Evolutionary conservation across 2,797 vertebrate genomes (phyloP).

Genomic region (Lithobates sylvaticus): DNA sequence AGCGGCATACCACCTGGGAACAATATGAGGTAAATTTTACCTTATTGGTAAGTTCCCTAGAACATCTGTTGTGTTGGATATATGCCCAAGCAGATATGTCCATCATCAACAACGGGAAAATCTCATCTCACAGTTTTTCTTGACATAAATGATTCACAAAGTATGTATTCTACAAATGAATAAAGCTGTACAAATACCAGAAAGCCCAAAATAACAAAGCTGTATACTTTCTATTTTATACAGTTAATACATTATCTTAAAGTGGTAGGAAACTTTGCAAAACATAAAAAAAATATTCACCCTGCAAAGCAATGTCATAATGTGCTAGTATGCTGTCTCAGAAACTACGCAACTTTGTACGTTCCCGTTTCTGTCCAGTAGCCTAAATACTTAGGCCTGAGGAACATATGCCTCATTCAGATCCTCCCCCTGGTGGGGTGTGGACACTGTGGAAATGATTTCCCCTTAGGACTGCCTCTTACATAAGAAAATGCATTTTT

Average conservation of each 20-base stretch:
- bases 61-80: slow-evolving; percentile 58
- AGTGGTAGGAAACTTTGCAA: background rate
- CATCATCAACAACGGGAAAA: slow-evolving; percentile 10
- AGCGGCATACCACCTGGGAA: slow-evolving; percentile 36
- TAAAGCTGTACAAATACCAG: background rate
- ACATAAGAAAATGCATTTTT: too few relatives aligned
- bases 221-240: background rate
- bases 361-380: too few relatives aligned
- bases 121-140: slow-evolving; percentile 12
- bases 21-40: slow-evolving; percentile 35
- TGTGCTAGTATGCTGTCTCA: too few relatives aligned
- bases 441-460: too few relatives aligned
- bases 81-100: slow-evolving; percentile 49
- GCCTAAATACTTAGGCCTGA: too few relatives aligned
- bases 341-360: too few relatives aligned
- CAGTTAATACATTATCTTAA: background rate
- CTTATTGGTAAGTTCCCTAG: slow-evolving; percentile 32
- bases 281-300: too few relatives aligned
- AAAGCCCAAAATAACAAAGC: background rate
- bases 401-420: too few relatives aligned
- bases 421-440: too few relatives aligned
- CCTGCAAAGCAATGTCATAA: too few relatives aligned
- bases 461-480: too few relatives aligned
- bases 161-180: background rate
- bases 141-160: background rate